Base-by-base conservation (phyloP, 2,888 invertebrate genomes). In the Rhamphomyia laevipes region DNA sequence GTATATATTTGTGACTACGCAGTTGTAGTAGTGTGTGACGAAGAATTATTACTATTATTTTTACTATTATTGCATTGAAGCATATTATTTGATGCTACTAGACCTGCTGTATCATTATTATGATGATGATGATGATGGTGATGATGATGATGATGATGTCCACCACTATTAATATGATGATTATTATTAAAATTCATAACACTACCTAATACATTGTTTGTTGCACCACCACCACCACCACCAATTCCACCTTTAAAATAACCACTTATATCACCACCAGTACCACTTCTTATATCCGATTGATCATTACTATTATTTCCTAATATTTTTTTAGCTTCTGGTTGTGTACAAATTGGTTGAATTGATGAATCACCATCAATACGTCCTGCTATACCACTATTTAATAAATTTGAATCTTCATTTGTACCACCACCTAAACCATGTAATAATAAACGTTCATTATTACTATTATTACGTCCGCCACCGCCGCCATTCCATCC, bases 301-400 rank as follows among this genome's bases (percentile, higher is more conserved):
- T 57, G 58, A 48, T 57, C 57, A 45, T 44, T n/a, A 45, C 50
- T 52, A 16, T 52, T 54, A n/a, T n/a, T 48, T 43, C 47, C 43
- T 15, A 52, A 55, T 43, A 55, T 53, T 46, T 51, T 55, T 46
- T 61, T 67, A 21, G 63, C 62, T 61, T 70, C 70, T 11, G 70
- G 70, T 51, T 70, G 70, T 43, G 70, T 70, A 55, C 70, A 69
- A 45, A 70, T 70, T 31, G 69, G 68, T 52, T 62, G 59, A 53
- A 61, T 61, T 48, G 58, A 59, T 30, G 66, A 59, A 58, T 64
- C 65, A 46, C 64, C 65, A 55, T 66, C 67, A 48, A 65, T 65
- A 27, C 59, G 52, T 12, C 44, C 18, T 57, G 57, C 11, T 58
- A 46, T 31, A 54, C 30, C 15, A 48, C 17, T 17, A 48, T 44